Base-by-base conservation (phyloP, 2,113 vertebrate species). In the Burhinus bistriatus region DNA sequence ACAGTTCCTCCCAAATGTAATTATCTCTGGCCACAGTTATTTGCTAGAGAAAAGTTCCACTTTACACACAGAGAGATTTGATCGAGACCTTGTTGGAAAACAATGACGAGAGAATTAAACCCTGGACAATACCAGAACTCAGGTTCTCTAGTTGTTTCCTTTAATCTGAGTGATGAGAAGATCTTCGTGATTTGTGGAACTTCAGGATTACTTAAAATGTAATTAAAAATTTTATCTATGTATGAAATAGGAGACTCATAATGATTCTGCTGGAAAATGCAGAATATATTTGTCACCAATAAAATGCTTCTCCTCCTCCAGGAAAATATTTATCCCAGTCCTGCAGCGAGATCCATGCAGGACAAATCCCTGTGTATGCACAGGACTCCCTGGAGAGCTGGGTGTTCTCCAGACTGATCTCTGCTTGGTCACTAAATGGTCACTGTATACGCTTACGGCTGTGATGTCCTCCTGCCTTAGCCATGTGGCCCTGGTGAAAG, bases 391-490 rank as follows among this genome's bases (percentile, higher is more conserved):
- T 44, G 59, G 26, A 59, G 38, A 42, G 18, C 15, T 3, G 12
- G 20, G 16, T 30, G 17, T 30, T 49, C 51, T 42, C 36, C 14
- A 27, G 21, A 32, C 34, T 2, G 5, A 3, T 16, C 47, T 21
- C 26, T 52, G 22, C 58, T n/a, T 5, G 49, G 57, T 14, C 19
- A 19, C 9, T 51, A 5, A 4, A 38, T 4, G 32, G 6, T 20
- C 38, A 1, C 38, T 26, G 7, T 27, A 2, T 9, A 9, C 7
- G 22, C 30, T 1, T 3, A 5, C 4, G 44, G 19, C 30, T 23
- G 7, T 1, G 7, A 4, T 26, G 45, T 12, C 54, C 64, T 42
- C 23, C 40, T 15, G n/a, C 30, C 9, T 40, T 32, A 18, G 13
- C 29, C 32, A 11, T 1, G 2, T 8, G 54, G 42, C 30, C 44